Percentiles rank a stretch among this genome's conserved stretches.
These are phyloP conservation scores for Emydoidea blandingii DNA, from an alignment of 2,797 vertebrate species.

Conservation along the genomic window DNA sequence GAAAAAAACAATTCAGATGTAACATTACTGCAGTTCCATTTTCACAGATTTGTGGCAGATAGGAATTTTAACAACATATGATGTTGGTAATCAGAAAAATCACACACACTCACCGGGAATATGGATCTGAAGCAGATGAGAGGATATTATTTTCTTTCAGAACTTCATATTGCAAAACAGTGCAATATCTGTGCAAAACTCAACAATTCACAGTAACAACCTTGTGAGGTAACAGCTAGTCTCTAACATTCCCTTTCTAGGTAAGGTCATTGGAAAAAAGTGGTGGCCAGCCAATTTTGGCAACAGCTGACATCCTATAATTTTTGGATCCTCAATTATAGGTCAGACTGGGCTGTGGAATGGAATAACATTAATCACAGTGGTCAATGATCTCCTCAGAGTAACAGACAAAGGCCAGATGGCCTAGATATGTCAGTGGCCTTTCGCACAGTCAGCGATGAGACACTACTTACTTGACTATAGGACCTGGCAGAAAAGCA, in stretches of 20 bases:
- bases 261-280: background rate
- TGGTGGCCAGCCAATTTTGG: background rate
- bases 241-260: background rate
- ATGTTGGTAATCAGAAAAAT: background rate
- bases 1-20: background rate
- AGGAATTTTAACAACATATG: background rate
- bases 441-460: background rate
- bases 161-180: background rate
- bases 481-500: background rate
- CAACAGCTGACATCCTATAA: background rate
- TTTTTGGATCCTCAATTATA: background rate
- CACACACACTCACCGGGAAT: background rate
- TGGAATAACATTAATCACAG: background rate
- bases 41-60: background rate
- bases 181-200: background rate
- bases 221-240: background rate
- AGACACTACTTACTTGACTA: background rate
- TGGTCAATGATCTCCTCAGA: background rate
- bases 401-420: background rate
- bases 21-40: background rate
- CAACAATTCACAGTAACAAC: background rate
- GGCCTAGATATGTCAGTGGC: background rate
- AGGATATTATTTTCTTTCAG: fast-evolving
- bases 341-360: background rate
- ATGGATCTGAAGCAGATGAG: fast-evolving